Evolutionary conservation across 2,888 invertebrate genomes (phyloP).

Genomic region (Trissonchulus sp.): DNA sequence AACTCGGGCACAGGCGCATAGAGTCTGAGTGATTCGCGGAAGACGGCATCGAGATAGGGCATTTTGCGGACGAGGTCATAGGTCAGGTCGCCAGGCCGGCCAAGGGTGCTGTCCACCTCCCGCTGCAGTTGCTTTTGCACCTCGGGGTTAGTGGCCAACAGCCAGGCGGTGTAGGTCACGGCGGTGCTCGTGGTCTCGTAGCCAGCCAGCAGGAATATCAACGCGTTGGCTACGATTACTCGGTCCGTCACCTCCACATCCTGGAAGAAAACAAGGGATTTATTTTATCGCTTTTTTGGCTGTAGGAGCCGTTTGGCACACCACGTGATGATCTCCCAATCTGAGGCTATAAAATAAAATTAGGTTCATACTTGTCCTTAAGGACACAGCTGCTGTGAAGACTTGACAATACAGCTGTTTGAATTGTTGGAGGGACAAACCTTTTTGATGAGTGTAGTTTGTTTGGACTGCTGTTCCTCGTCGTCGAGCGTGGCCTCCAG

Average conservation of each 20-base stretch:
- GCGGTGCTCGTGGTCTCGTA: slow-evolving; percentile 59
- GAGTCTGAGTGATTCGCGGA: slow-evolving; percentile 44
- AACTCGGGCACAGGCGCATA: slow-evolving; percentile 45
- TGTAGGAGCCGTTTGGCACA: not conserved
- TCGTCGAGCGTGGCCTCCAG: not conserved
- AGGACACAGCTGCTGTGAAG: too few species aligned
- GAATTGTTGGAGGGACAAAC: too few species aligned
- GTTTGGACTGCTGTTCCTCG: too few species aligned
- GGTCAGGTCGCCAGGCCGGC: slow-evolving; percentile 33
- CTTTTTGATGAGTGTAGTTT: too few species aligned
- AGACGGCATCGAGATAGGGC: slow-evolving; percentile 45
- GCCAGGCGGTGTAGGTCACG: slow-evolving; percentile 56
- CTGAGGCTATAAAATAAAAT: too few species aligned
- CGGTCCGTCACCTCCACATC: not conserved
- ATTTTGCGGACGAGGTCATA: slow-evolving; percentile 39
- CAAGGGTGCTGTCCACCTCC: slow-evolving; percentile 53
- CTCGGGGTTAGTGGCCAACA: slow-evolving; percentile 56
- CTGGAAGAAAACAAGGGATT: not conserved
- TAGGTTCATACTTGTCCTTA: too few species aligned
- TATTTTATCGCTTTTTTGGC: not conserved
- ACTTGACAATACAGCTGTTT: too few species aligned
- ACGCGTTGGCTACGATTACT: slow-evolving; percentile 52
- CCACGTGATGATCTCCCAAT: not conserved
- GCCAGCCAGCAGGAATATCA: slow-evolving; percentile 58
- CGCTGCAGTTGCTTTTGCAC: slow-evolving; percentile 54